phyloP scores from a whole-genome alignment of 2,888 invertebrate genomes.

The Perizoma affinitatum region DNA sequence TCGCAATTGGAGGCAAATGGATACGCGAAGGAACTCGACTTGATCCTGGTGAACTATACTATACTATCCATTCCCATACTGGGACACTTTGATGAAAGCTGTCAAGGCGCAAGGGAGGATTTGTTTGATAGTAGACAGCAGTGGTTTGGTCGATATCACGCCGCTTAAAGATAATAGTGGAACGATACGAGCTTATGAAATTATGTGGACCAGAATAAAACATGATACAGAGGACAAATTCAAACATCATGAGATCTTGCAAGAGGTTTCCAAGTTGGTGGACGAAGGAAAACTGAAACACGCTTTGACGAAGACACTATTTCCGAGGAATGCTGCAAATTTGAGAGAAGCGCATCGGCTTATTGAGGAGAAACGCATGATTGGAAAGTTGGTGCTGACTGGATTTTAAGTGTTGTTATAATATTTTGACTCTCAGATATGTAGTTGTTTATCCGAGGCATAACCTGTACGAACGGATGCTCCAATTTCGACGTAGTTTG shows the following conservation, averaged over 20 bases:
- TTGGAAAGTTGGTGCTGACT: conserved; percentile 69
- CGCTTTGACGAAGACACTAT: conserved; percentile 63
- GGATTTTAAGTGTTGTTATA: conserved; percentile 49
- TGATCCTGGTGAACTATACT: conserved; percentile 61
- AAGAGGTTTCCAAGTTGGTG: conserved; percentile 60
- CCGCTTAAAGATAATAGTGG: conserved; percentile 71
- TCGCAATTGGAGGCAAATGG: conserved; percentile 64
- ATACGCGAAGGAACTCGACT: conserved; percentile 65
- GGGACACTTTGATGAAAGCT: conserved; percentile 65
- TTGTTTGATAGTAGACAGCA: conserved; percentile 70
- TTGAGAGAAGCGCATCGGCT: conserved; percentile 67
- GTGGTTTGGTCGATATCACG: conserved; percentile 60
- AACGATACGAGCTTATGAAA: conserved; percentile 64
- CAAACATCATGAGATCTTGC: conserved; percentile 63
- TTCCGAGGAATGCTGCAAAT: conserved; percentile 71
- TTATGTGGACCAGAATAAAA: conserved; percentile 68
- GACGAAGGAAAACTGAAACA: conserved; percentile 61
- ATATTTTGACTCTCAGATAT: no score
- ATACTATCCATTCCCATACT: conserved; percentile 74
- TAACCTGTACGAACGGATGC: no score
- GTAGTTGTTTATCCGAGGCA: no score
- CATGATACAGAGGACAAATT: conserved; percentile 68
- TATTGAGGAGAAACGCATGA: conserved; percentile 62
- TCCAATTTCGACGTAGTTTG: no score
- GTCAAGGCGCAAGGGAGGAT: conserved; percentile 74